phyloP scores from a whole-genome alignment of 2,888 invertebrate genomes.

The Cheilosia pagana region DNA sequence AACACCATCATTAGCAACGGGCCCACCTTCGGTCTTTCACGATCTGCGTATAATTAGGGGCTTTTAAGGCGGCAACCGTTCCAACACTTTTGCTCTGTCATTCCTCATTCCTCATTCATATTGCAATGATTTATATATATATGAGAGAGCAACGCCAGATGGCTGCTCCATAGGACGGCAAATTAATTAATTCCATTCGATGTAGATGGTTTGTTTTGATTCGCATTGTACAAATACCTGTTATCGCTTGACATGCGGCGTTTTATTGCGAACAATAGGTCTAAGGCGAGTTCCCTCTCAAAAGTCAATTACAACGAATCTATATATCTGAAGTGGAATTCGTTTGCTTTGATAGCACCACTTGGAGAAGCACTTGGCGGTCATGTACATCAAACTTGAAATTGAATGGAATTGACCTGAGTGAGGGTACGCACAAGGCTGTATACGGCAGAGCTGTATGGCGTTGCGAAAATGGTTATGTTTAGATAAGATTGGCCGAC shows the following conservation, averaged over 20 bases:
- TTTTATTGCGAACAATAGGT: conserved; percentile 28
- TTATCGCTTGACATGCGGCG: conserved; percentile 36
- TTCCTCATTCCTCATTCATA: conserved; percentile 27
- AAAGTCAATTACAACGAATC: conserved; percentile 29
- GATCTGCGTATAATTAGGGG: conserved; percentile 46
- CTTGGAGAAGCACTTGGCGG: conserved; percentile 30
- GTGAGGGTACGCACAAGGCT: neutral
- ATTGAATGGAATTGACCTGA: conserved; percentile 22
- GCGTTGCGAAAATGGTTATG: neutral
- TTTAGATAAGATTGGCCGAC: no score
- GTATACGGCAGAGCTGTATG: neutral
- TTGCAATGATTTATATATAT: conserved; percentile 52
- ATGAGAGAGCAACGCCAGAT: conserved; percentile 12
- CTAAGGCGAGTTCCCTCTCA: neutral
- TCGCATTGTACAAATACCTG: conserved; percentile 53
- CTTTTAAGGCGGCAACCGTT: conserved; percentile 27
- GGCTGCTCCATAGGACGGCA: conserved; percentile 31
- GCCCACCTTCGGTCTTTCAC: conserved; percentile 26
- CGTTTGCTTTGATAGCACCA: conserved; percentile 34
- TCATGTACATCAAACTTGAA: conserved; percentile 37
- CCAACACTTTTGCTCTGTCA: conserved; percentile 35
- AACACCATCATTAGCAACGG: conserved; percentile 23
- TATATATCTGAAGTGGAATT: conserved; percentile 30
- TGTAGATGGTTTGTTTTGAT: conserved; percentile 68
- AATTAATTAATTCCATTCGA: conserved; percentile 71